Conservation (phyloP, 2,113 vertebrate species). For the Redunca redunca region DNA sequence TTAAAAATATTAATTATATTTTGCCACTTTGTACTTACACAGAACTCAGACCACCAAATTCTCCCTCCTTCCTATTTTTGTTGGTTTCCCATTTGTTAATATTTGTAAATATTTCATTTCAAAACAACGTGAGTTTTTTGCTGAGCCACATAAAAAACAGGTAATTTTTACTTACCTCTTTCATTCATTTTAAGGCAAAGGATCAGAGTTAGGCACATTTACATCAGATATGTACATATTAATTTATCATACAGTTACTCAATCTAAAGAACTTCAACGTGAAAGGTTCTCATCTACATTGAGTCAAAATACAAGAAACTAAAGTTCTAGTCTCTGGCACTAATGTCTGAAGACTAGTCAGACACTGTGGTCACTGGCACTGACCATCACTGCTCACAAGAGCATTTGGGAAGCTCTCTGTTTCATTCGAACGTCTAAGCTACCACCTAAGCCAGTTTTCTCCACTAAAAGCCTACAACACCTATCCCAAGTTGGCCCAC, state of each 20-base stretch:
- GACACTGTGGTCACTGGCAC: accelerated
- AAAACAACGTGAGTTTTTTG: background rate
- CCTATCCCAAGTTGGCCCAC: background rate
- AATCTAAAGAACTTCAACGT: background rate
- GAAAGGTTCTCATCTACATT: background rate
- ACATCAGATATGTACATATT: background rate
- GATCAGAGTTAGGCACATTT: background rate
- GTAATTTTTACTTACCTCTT: background rate
- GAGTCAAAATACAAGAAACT: background rate
- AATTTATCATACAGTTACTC: background rate
- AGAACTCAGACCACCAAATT: background rate
- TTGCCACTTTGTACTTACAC: background rate
- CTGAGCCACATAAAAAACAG: background rate
- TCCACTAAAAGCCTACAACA: background rate
- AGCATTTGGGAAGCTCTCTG: background rate
- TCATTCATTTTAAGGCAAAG: background rate
- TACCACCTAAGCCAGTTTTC: background rate
- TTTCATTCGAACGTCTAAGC: background rate
- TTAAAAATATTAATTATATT: background rate
- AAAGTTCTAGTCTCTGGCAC: background rate
- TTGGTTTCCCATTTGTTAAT: background rate
- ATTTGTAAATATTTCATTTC: background rate
- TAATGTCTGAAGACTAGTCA: background rate
- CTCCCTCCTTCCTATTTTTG: background rate
- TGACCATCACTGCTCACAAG: background rate